phyloP scores from a whole-genome alignment of 2,888 invertebrate species.

The Lasioglossum marginatum region DNA sequence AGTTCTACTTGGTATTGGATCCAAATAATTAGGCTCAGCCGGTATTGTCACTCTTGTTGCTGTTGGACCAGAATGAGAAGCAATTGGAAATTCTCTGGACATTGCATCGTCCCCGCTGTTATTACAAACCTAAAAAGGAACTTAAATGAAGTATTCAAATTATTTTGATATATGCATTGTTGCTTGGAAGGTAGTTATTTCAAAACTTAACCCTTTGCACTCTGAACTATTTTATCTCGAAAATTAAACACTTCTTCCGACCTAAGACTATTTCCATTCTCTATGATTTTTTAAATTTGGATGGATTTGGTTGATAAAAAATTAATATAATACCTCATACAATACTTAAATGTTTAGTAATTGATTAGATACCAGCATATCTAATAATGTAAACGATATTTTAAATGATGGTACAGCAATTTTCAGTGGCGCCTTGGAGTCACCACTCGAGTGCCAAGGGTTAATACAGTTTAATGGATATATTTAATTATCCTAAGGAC shows the following conservation, averaged over 20 bases:
- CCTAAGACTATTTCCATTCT: too few relatives aligned
- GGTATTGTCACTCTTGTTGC: slow-evolving; percentile 83
- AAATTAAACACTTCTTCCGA: too few relatives aligned
- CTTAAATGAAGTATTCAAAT: slow-evolving; percentile 3
- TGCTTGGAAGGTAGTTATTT: background rate
- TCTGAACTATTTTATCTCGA: too few relatives aligned
- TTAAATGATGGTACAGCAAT: too few relatives aligned
- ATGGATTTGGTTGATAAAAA: too few relatives aligned
- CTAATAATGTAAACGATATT: too few relatives aligned
- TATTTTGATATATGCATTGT: background rate
- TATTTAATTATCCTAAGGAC: background rate
- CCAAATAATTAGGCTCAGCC: slow-evolving; percentile 85
- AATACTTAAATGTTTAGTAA: too few relatives aligned
- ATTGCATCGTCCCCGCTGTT: slow-evolving; percentile 81
- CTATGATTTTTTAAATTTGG: too few relatives aligned
- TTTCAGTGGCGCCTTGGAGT: too few relatives aligned
- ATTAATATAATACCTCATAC: too few relatives aligned
- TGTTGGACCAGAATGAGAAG: slow-evolving; percentile 82
- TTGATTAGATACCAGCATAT: too few relatives aligned
- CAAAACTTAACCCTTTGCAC: background rate
- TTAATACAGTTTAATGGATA: background rate
- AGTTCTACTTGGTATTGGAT: slow-evolving; percentile 83
- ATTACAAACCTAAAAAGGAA: slow-evolving; percentile 77
- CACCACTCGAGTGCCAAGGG: too few relatives aligned
- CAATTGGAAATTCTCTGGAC: slow-evolving; percentile 81